Evolutionary conservation across 1,140 invertebrate genomes (phyloP).

Genomic region (Leptinotarsa lineolata): DNA sequence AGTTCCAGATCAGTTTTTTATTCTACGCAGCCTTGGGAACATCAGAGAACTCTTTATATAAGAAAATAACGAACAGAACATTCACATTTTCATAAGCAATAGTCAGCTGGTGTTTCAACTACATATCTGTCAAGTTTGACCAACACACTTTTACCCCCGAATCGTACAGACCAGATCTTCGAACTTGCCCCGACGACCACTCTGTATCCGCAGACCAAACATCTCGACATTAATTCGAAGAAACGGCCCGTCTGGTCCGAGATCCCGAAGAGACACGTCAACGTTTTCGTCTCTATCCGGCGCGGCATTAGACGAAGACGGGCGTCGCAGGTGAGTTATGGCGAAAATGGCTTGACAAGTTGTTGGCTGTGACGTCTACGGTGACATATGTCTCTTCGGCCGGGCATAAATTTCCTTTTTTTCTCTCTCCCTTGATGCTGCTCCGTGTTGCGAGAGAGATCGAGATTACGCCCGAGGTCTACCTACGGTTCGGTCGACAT

Average conservation of each 20-base stretch:
- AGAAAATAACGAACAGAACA: no score
- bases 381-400: conserved; percentile 47
- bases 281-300: neutral
- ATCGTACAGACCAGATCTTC: no score
- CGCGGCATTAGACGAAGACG: conserved; percentile 10
- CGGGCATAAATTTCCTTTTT: conserved; percentile 37
- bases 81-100: no score
- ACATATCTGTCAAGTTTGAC: no score
- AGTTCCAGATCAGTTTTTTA: no score
- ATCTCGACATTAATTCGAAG: neutral
- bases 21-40: no score
- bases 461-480: neutral
- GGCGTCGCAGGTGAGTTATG: neutral
- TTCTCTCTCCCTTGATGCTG: neutral
- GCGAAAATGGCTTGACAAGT: conserved; percentile 38
- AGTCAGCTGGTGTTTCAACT: no score
- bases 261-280: neutral
- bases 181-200: neutral
- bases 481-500: neutral
- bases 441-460: neutral
- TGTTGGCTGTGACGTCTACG: conserved; percentile 43
- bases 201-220: neutral
- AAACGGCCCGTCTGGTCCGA: neutral
- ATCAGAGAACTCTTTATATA: no score
- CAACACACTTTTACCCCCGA: no score